Conservation (phyloP, 1,140 invertebrate genomes). For the Drosophila carrolli region DNA sequence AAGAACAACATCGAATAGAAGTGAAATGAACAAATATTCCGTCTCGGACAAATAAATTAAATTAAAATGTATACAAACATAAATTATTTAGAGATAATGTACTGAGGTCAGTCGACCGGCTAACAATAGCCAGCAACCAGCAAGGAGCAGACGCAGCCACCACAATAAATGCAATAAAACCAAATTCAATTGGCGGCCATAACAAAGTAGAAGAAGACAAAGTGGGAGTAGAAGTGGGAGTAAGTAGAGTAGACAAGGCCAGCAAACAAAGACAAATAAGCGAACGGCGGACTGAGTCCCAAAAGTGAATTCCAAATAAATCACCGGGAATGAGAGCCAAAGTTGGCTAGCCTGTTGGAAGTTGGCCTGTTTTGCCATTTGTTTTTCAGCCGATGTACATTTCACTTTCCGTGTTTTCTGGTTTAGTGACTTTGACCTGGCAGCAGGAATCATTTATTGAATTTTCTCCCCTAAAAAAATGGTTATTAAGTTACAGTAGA, state of each 20-base stretch:
- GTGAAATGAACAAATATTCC: slow-evolving; percentile 65
- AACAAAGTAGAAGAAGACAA: slow-evolving; percentile 55
- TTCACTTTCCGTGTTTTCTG: slow-evolving; percentile 54
- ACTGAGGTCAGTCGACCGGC: slow-evolving; percentile 57
- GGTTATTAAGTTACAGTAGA: slow-evolving; percentile 25
- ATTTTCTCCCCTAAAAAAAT: slow-evolving; percentile 44
- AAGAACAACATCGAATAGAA: slow-evolving; percentile 41
- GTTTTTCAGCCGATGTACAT: slow-evolving; percentile 45
- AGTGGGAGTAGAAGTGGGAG: slow-evolving; percentile 19
- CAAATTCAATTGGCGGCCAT: slow-evolving; percentile 75
- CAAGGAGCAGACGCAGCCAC: slow-evolving; percentile 34
- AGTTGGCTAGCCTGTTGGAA: slow-evolving; percentile 31
- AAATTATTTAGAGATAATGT: slow-evolving; percentile 83
- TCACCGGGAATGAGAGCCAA: slow-evolving; percentile 64
- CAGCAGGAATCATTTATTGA: slow-evolving; percentile 52
- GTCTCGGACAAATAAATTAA: slow-evolving; percentile 74
- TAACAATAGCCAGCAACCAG: slow-evolving; percentile 46
- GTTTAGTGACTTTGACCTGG: slow-evolving; percentile 49
- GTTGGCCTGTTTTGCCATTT: slow-evolving; percentile 44
- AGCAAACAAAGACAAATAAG: slow-evolving; percentile 75
- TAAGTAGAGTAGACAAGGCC: slow-evolving; percentile 14
- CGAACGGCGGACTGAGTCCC: slow-evolving; percentile 41
- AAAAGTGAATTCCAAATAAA: slow-evolving; percentile 69
- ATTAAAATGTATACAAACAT: slow-evolving; percentile 83
- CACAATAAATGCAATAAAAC: slow-evolving; percentile 79